These are phyloP conservation scores for Balanococcus diminutus DNA, from an alignment of 2,888 invertebrate genomes.

Conservation along the genomic window DNA sequence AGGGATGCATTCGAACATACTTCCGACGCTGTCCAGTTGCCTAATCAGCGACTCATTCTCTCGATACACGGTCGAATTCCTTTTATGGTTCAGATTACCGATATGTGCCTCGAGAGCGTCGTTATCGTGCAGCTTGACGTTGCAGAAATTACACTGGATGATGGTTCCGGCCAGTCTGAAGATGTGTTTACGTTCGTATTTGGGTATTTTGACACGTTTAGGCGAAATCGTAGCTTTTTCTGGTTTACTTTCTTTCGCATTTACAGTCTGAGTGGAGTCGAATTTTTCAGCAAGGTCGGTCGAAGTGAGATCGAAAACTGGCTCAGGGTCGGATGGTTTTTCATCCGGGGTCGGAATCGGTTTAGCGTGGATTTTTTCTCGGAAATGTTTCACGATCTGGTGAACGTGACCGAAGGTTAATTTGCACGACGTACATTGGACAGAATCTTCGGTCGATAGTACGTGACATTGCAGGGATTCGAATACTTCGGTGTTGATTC, in stretches of 20 bases:
- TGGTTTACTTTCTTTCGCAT: background rate
- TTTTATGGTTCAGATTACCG: background rate
- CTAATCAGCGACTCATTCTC: background rate
- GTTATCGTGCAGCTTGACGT: background rate
- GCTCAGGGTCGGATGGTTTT: background rate
- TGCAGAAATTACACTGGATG: background rate
- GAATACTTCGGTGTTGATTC: background rate
- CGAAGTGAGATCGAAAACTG: background rate
- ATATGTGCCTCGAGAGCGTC: background rate
- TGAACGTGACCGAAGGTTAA: background rate
- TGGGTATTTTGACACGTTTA: background rate
- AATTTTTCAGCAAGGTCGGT: background rate
- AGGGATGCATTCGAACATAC: background rate
- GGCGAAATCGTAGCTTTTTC: background rate
- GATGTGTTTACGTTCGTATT: background rate
- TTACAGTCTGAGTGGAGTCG: background rate
- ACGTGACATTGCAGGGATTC: background rate
- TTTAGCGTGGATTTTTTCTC: background rate
- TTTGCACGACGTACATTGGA: background rate
- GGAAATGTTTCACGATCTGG: background rate
- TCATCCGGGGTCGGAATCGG: background rate
- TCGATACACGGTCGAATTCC: background rate
- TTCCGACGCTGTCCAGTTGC: background rate
- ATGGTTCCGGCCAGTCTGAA: background rate
- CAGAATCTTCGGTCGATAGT: background rate